phyloP scores from a whole-genome alignment of 2,113 vertebrate genomes.

The Indicator indicator region DNA sequence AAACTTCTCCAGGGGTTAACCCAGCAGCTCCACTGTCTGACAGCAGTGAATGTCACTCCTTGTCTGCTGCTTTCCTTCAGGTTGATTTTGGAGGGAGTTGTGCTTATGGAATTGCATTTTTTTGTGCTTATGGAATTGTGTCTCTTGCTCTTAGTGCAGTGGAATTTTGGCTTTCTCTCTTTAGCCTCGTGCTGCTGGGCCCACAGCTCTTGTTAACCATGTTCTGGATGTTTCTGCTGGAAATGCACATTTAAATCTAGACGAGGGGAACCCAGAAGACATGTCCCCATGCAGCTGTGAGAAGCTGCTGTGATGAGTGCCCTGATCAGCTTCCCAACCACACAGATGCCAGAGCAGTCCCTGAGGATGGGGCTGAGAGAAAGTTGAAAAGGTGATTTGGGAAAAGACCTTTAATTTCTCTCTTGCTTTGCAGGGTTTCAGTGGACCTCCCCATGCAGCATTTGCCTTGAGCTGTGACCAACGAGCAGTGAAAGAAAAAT shows the following conservation, averaged over 20 bases:
- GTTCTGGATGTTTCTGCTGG: not conserved
- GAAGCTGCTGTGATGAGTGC: not conserved
- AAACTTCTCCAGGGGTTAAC: not conserved
- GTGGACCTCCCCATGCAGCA: conserved; percentile 76
- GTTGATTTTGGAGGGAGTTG: not conserved
- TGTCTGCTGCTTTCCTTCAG: not conserved
- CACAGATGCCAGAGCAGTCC: not conserved
- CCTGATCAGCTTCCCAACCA: fast-evolving
- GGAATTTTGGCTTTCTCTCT: not conserved
- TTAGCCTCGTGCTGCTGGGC: not conserved
- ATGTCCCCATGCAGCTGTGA: fast-evolving
- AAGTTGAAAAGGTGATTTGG: not conserved
- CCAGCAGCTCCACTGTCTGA: not conserved
- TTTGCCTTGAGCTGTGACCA: conserved; percentile 78
- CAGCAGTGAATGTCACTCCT: not conserved
- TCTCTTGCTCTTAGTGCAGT: not conserved
- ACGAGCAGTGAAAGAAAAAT: conserved; percentile 78
- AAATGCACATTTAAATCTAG: not conserved
- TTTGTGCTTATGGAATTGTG: not conserved
- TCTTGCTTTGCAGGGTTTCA: conserved; percentile 80
- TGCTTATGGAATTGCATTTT: not conserved
- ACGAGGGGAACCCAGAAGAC: not conserved
- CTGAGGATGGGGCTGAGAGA: not conserved
- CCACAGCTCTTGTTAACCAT: not conserved
- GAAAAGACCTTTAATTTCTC: not conserved